Evolutionary conservation across 2,113 vertebrate species (phyloP), one percentile per base, ranked within the genome.

Genomic region (Platanista minor): DNA sequence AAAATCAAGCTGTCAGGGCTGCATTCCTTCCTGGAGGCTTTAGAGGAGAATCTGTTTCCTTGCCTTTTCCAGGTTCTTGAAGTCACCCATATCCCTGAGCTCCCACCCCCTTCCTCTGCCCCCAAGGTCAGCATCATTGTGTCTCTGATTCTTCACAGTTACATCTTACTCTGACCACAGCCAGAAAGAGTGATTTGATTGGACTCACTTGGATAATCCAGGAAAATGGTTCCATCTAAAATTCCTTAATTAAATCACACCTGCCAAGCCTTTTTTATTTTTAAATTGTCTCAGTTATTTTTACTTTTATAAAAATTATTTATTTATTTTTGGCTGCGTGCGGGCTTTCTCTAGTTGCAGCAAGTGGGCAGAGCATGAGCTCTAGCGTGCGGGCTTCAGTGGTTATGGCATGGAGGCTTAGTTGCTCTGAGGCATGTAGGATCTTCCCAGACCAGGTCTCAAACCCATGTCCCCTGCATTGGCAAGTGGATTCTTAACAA

Each of bases 51-150:
- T 43, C 12, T 12, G 17, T 64, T 74, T 80, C 5, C 4, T 80
- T 41, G 20, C 0, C 6, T 61, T 90, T 78, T 80, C 21, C 27
- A 39, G 5, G 8, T 61, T 83, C 69, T 72, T 57, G 4, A 74
- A 9, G 4, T 9, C 12, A 52, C 87, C 15, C 7, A 33, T 54
- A 39, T 6, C 15, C 23, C 25, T 75, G 31, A 17, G 2, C 18
- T n/a, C 6, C 9, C 21, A 14, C 4, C 2, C 1, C 0, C 18
- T 62, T 86, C 25, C 33, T 82, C 1, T 3, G 4, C 14, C 36
- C 54, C 93, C 54, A 59, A 82, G 29, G 31, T 4, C 64, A 80
- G 8, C 18, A 52, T 31, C 1, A 4, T 57, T 75, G 8, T 75
- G 0, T 82, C 11, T 62, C 12, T 41, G 8, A 46, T 8, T 39